phyloP scores from a whole-genome alignment of 2,888 invertebrate genomes.

The Drosophila fulvimacula region DNA sequence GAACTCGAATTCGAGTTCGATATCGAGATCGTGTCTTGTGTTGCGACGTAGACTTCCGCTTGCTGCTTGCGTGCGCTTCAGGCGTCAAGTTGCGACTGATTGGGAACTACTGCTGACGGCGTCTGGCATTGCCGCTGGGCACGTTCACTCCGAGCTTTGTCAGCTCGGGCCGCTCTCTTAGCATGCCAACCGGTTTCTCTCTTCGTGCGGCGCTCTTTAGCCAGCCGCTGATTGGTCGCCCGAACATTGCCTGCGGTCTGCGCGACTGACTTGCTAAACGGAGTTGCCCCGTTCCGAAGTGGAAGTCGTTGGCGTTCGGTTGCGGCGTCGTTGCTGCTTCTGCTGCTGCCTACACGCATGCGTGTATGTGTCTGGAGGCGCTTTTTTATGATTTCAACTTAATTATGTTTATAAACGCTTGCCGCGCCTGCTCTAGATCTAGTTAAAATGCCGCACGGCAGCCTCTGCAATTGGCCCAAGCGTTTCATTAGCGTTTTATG shows the following conservation, averaged over 20 bases:
- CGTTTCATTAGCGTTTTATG: constrained; percentile 66
- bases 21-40: constrained; percentile 33
- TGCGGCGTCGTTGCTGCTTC: constrained; percentile 1
- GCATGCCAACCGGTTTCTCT: constrained; percentile 65
- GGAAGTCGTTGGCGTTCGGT: constrained; percentile 36
- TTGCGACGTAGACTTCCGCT: constrained; percentile 55
- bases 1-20: constrained; percentile 30
- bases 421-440: constrained; percentile 56
- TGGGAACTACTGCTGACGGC: constrained; percentile 44
- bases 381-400: constrained; percentile 78
- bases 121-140: constrained; percentile 72
- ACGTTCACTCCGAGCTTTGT: constrained; percentile 53
- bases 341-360: constrained; percentile 65
- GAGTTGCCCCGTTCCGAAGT: constrained; percentile 62
- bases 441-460: constrained; percentile 61
- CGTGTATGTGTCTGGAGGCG: constrained; percentile 61
- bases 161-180: constrained; percentile 59
- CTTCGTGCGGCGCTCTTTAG: constrained; percentile 62
- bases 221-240: constrained; percentile 68
- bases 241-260: constrained; percentile 55
- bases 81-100: constrained; percentile 74
- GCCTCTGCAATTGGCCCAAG: constrained; percentile 54
- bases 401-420: constrained; percentile 74
- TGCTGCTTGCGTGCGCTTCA: constrained; percentile 73
- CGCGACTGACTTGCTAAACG: constrained; percentile 68